phyloP scores from a whole-genome alignment of 2,113 vertebrate species.

The Fulmarus glacialis region DNA sequence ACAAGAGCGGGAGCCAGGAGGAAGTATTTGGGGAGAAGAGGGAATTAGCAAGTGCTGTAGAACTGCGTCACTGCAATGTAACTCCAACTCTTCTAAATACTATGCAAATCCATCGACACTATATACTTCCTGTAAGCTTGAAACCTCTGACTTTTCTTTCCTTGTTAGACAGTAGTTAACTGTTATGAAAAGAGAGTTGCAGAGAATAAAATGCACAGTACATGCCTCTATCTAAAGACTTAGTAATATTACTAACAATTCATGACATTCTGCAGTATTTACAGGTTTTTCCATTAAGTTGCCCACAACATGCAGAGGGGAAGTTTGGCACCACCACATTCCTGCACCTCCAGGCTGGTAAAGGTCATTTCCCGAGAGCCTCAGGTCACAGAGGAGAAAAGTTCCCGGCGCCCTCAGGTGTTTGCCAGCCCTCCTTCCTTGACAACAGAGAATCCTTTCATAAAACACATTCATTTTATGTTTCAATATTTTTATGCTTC shows the following conservation, averaged over 20 bases:
- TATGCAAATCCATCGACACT: slow-evolving; percentile 49
- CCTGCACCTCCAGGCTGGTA: slow-evolving; percentile 11
- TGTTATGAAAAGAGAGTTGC: not conserved
- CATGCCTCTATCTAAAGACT: not conserved
- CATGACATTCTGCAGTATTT: slow-evolving; percentile 10
- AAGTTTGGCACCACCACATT: slow-evolving; percentile 43
- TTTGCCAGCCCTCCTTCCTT: slow-evolving; percentile 55
- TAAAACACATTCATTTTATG: slow-evolving; percentile 63
- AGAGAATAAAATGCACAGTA: slow-evolving; percentile 2
- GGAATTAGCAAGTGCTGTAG: slow-evolving; percentile 46
- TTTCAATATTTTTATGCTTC: slow-evolving; percentile 61
- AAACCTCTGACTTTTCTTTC: slow-evolving; percentile 36
- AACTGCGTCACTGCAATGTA: slow-evolving; percentile 43
- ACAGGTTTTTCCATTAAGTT: slow-evolving; percentile 59
- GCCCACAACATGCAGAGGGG: not conserved
- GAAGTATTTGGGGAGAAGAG: slow-evolving; percentile 32
- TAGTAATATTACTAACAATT: not conserved
- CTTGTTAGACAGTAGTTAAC: slow-evolving; percentile 18
- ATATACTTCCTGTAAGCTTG: not conserved
- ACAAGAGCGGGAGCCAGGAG: not conserved
- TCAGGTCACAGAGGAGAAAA: slow-evolving; percentile 54
- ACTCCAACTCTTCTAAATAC: slow-evolving; percentile 54
- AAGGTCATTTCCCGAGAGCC: slow-evolving; percentile 43
- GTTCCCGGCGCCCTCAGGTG: slow-evolving; percentile 18
- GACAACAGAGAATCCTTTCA: slow-evolving; percentile 76